Evolutionary conservation across 2,888 invertebrate genomes (phyloP).

Genomic region (Drosophila rubida): DNA sequence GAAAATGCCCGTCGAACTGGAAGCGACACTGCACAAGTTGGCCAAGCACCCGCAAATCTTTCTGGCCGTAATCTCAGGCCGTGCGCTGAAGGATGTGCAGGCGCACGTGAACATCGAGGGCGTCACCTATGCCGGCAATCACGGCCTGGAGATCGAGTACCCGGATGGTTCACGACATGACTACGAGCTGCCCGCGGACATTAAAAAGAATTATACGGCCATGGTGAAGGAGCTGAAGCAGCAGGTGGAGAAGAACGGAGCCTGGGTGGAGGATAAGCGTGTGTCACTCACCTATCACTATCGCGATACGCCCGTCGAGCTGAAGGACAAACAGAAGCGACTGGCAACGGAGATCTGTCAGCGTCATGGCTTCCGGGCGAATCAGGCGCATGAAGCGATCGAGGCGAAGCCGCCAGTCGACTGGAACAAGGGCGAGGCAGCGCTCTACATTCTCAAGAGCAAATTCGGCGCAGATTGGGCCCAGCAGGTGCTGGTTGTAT

Average conservation of each 20-base stretch:
- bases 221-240: constrained; percentile 88
- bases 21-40: constrained; percentile 87
- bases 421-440: constrained; percentile 87
- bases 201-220: constrained; percentile 87
- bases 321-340: constrained; percentile 86
- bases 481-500: constrained; percentile 90
- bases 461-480: constrained; percentile 91
- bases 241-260: constrained; percentile 87
- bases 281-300: constrained; percentile 90
- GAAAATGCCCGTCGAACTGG: constrained; percentile 88
- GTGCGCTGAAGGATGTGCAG: constrained; percentile 89
- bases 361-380: constrained; percentile 88
- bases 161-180: constrained; percentile 90
- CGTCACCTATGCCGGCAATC: constrained; percentile 91
- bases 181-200: constrained; percentile 89
- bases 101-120: constrained; percentile 86
- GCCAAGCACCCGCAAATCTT: constrained; percentile 89
- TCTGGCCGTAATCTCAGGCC: constrained; percentile 89
- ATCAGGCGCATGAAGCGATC: constrained; percentile 89
- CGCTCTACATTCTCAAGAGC: constrained; percentile 89
- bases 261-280: constrained; percentile 92
- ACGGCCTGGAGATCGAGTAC: constrained; percentile 90
- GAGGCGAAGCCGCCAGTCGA: constrained; percentile 92
- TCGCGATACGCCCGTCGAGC: constrained; percentile 87
- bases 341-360: constrained; percentile 88